phyloP scores from a whole-genome alignment of 2,888 invertebrate genomes.

The Cephus pulcher region DNA sequence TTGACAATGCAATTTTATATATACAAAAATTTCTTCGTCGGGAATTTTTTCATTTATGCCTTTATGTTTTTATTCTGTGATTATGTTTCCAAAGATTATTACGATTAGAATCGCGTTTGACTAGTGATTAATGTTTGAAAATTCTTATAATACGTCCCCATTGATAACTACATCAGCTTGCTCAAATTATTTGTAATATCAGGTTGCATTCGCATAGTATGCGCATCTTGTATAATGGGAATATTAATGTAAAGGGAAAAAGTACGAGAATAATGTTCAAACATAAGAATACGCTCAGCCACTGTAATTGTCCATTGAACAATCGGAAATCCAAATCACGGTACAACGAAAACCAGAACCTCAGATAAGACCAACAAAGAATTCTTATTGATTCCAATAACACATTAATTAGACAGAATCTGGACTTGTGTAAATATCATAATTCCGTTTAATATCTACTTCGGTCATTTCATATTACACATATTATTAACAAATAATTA shows the following conservation, averaged over 20 bases:
- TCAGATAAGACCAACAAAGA: constrained; percentile 1
- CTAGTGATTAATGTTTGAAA: not conserved
- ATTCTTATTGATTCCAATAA: not conserved
- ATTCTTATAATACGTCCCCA: not conserved
- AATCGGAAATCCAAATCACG: constrained; percentile 9
- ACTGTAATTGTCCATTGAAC: not conserved
- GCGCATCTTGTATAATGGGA: not conserved
- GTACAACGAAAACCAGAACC: constrained; percentile 15
- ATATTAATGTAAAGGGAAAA: not conserved
- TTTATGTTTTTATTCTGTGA: not conserved
- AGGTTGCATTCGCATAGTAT: constrained; percentile 1
- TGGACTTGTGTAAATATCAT: not conserved
- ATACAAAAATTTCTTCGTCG: too few species aligned
- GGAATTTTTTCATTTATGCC: not conserved
- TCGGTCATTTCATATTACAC: not conserved
- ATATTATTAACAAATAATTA: not conserved
- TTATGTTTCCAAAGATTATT: not conserved
- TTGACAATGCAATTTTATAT: not conserved
- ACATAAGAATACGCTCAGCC: not conserved
- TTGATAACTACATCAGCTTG: constrained; percentile 8
- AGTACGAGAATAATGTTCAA: not conserved
- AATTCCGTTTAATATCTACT: not conserved
- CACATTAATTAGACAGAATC: not conserved
- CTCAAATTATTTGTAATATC: constrained; percentile 17
- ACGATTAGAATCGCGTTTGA: not conserved